Evolutionary conservation across 2,888 invertebrate species (phyloP).

Genomic region (Rhogogaster chlorosoma): DNA sequence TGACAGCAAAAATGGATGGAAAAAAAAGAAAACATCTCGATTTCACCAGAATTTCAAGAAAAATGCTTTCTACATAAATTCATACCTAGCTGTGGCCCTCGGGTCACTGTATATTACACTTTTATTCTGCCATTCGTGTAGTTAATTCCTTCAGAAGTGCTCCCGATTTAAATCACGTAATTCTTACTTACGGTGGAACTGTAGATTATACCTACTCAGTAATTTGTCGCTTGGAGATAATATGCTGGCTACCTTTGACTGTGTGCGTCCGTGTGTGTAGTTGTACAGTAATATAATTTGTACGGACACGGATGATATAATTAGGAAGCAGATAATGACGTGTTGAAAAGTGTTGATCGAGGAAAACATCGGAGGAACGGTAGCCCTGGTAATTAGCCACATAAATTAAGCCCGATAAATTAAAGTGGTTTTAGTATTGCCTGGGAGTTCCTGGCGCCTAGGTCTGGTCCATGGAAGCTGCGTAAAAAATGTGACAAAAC

Average conservation of each 20-base stretch:
- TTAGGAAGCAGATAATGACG: constrained; percentile 6
- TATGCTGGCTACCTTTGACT: not conserved
- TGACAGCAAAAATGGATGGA: not conserved
- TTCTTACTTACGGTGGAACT: not conserved
- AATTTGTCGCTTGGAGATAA: constrained; percentile 11
- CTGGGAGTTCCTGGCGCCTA: not conserved
- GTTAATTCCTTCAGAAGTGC: not conserved
- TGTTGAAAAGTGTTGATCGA: constrained; percentile 20
- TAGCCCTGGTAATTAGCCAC: not conserved
- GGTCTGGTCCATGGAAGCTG: not conserved
- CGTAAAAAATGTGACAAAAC: constrained; percentile 43
- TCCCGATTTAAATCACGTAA: not conserved
- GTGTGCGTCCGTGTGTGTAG: no score
- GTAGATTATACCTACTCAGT: not conserved
- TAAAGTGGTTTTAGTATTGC: constrained; percentile 6
- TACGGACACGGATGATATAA: not conserved
- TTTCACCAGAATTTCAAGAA: constrained; percentile 30
- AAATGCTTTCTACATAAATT: constrained; percentile 19
- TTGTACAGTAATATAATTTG: not conserved
- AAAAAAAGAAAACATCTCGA: constrained; percentile 6
- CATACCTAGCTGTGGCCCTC: not conserved
- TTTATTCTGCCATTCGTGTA: not conserved
- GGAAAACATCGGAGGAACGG: not conserved
- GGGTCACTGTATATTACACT: not conserved
- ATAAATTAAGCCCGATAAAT: constrained; percentile 40